Evolutionary conservation across 1,140 invertebrate genomes (phyloP), one percentile per base, ranked within the genome.

Genomic region (Drosophila sproati): DNA sequence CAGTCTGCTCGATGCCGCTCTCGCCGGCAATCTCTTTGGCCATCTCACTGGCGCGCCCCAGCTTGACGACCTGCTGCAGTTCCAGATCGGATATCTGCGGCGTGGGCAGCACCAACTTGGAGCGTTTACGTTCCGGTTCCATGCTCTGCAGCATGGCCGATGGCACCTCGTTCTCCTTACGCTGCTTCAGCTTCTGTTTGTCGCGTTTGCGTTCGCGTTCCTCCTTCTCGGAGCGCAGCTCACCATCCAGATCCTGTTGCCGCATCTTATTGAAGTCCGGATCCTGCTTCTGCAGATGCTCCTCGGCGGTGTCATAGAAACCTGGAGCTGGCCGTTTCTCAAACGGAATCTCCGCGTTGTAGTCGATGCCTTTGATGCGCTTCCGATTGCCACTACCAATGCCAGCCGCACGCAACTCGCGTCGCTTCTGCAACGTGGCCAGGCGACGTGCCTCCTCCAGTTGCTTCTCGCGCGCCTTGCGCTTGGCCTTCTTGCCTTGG

Each of bases 401-500:
- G n/a, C 99, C 99, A 47, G 99, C 99, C 81, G 99, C 99, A 91
- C 98, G 95, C 4, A 99, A 93, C 93, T 99, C 99, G 60, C 99
- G 94, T 10, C 98, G 94, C 93, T 99, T 99, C 92, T 99, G 99
- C 48, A 99, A 92, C 1, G 98, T 97, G 35, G 99, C 99, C 31
- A 99, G 94, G 51, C 99, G 94, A 51, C 99, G 95, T 1, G 99
- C 99, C 94, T 99, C 99, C 93, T 99, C 98, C 57, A 99, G 93
- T 93, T 99, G 99, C 91, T 99, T 99, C 93, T 99, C 99, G 60
- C 99, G 94, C 0, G 99, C 99, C 94, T 99, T 99, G 35, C 99
- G 94, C 91, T 99, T 99, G 0, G 99, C 99, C 91, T 99, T 99
- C 93, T 99, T 99, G 34, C 99, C 99, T 92, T 99, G 99, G 2